Evolutionary conservation across 2,113 vertebrate genomes (phyloP).

Genomic region (Trogon melanurus): DNA sequence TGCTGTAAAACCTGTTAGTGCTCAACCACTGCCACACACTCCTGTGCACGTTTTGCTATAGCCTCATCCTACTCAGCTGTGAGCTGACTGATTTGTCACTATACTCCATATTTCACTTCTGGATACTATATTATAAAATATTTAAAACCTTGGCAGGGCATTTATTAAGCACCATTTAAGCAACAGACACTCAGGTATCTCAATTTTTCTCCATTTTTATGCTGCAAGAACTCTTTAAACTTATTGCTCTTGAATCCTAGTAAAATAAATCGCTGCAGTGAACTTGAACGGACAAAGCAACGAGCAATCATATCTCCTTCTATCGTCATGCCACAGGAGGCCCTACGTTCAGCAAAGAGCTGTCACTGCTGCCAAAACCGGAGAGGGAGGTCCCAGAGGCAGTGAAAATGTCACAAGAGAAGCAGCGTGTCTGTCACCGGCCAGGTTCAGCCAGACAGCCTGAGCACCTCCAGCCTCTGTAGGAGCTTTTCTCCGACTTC

Average conservation of each 20-base stretch:
- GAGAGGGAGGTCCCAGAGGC: neutral
- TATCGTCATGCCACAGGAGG: neutral
- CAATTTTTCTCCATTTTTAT: neutral
- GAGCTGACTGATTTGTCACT: neutral
- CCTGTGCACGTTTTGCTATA: neutral
- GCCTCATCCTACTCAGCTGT: neutral
- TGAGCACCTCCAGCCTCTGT: neutral
- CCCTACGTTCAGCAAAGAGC: neutral
- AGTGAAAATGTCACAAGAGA: neutral
- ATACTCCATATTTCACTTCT: neutral
- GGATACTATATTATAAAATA: neutral
- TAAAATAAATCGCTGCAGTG: neutral
- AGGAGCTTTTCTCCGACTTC: fast-evolving
- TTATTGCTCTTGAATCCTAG: neutral
- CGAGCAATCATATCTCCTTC: neutral
- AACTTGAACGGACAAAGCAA: neutral
- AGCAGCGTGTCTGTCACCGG: neutral
- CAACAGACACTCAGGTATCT: neutral
- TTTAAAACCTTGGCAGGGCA: neutral
- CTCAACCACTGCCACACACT: neutral
- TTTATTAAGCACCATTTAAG: neutral
- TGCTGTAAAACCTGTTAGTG: neutral
- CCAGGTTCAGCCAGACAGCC: neutral
- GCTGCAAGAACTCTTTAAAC: neutral
- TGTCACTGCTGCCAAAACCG: neutral